Conservation (phyloP, 2,113 vertebrate genomes). For the Saccopteryx bilineata region DNA sequence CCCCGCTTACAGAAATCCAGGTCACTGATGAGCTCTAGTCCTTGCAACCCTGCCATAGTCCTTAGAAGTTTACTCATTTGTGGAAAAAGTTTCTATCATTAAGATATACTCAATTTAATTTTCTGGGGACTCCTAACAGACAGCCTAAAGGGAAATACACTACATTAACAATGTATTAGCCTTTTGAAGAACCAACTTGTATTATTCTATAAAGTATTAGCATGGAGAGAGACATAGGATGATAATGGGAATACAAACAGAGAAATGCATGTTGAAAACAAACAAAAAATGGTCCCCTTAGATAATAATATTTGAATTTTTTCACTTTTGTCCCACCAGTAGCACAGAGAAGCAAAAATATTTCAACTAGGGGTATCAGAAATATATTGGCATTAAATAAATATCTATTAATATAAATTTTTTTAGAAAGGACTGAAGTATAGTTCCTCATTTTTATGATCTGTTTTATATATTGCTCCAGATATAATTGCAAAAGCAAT, state of each 20-base stretch:
- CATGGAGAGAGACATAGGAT: not conserved
- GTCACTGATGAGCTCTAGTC: not conserved
- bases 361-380: not conserved
- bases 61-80: slow-evolving; percentile 42
- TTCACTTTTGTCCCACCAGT: not conserved
- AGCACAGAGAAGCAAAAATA: not conserved
- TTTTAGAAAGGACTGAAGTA: slow-evolving; percentile 35
- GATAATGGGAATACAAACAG: not conserved
- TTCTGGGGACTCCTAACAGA: slow-evolving; percentile 73
- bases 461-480: not conserved
- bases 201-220: slow-evolving; percentile 55
- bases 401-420: not conserved
- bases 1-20: slow-evolving; percentile 38
- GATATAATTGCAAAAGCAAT: slow-evolving; percentile 12
- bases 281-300: not conserved
- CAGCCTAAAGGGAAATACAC: slow-evolving; percentile 67
- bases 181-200: slow-evolving; percentile 30
- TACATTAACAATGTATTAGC: slow-evolving; percentile 27
- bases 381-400: slow-evolving; percentile 2
- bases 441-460: not conserved
- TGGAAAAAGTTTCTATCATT: slow-evolving; percentile 56
- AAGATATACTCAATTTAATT: slow-evolving; percentile 32
- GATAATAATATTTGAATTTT: not conserved
- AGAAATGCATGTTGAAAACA: not conserved
- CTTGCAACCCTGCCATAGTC: not conserved